Evolutionary conservation across 1,140 invertebrate species (phyloP).

Genomic region (Berghia stephanieae): DNA sequence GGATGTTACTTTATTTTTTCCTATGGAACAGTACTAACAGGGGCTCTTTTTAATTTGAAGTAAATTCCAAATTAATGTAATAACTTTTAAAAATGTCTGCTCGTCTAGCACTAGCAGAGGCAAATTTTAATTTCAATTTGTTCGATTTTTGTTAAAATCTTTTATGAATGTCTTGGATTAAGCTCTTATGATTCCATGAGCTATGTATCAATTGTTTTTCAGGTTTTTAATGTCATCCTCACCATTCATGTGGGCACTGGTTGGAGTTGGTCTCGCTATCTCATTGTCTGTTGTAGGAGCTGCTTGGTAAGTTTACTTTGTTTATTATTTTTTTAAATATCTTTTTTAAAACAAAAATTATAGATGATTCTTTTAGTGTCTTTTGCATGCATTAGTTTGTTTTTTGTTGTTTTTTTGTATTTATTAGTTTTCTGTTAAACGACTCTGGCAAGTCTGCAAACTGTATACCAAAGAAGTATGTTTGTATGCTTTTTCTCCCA

Average conservation of each 20-base stretch:
- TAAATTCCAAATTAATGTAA: neutral
- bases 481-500: neutral
- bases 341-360: neutral
- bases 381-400: neutral
- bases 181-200: neutral
- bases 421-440: neutral
- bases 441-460: neutral
- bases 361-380: neutral
- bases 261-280: constrained; percentile 93
- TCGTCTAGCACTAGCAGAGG: neutral
- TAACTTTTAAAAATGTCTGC: neutral
- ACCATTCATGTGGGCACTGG: constrained; percentile 92
- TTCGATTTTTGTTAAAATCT: neutral
- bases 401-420: neutral
- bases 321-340: constrained; percentile 1
- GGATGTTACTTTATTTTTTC: neutral
- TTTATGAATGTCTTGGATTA: neutral
- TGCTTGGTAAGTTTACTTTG: constrained; percentile 77
- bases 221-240: constrained; percentile 82
- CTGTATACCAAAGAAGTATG: neutral
- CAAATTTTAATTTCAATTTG: neutral
- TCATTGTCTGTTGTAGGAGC: constrained; percentile 96
- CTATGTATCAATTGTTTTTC: constrained; percentile 28
- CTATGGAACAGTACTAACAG: too few species aligned
- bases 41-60: too few species aligned